Evolutionary conservation across 2,797 vertebrate genomes (phyloP), one percentile per base, ranked within the genome.

Genomic region (Cygnus olor): DNA sequence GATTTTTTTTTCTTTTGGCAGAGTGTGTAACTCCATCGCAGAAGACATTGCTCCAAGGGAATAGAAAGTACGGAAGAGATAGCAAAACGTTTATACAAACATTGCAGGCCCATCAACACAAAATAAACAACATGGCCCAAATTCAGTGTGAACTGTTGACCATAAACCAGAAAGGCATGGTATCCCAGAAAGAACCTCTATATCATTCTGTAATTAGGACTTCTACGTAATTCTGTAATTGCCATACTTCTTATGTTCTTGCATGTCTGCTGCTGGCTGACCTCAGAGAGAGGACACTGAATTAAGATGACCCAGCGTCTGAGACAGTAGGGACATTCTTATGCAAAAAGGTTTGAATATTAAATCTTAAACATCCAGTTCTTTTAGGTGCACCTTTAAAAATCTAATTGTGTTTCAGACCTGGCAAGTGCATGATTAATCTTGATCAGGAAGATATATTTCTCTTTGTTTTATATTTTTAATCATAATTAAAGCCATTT

Each of bases 391-490:
- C 34, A 53, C 27, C 25, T 92, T 85, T 74, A 54, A 74, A 94
- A 93, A 49, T 27, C 54, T 61, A 65, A 38, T 87, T 4, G 0
- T 72, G 40, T 71, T 92, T 88, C 79, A 91, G 27, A 80, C 28
- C 82, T 54, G 64, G 58, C 68, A 74, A 88, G 24, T 61, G 27
- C 51, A 60, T 27, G 0, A 81, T 82, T 95, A 85, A 88, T 96
- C 80, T 85, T 61, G 27, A 80, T 71, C 79, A 71, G 32, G 49
- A 92, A 91, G 80, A 88, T 73, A 40, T 64, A 92, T 87, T 80
- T 73, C 36, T 89, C 80, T 66, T 96, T 95, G 57, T 9, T 95
- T 93, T 93, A 64, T 83, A 71, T 53, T 63, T 85, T 91, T 94
- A 91, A 80, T 94, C 72, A 84, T 94, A 91, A 94, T 64, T 93